Percentiles rank a stretch among this genome's conserved stretches.
Conservation (phyloP, 1,140 invertebrate genomes). For the Metaphire vulgaris region DNA sequence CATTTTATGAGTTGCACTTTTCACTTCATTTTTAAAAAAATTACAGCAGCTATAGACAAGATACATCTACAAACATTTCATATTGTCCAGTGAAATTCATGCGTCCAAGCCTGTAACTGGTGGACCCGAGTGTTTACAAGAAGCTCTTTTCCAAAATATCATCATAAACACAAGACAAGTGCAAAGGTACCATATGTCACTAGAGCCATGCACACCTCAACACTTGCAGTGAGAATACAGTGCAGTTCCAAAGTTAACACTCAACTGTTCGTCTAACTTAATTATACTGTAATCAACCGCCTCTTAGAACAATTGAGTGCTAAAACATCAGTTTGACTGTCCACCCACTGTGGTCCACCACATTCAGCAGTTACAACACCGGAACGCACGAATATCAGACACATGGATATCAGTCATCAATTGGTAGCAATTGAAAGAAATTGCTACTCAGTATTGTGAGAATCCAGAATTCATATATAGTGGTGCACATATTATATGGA, state of each 20-base stretch:
- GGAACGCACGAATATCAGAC: no score
- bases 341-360: background rate
- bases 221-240: background rate
- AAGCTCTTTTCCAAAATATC: slow-evolving; percentile 3
- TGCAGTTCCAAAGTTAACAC: background rate
- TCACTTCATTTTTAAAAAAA: no score
- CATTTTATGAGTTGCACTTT: no score
- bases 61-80: no score
- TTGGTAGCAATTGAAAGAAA: no score
- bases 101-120: background rate
- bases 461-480: background rate
- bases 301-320: background rate
- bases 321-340: background rate
- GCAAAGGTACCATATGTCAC: background rate
- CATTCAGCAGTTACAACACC: no score
- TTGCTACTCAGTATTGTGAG: no score
- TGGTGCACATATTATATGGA: background rate
- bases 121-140: slow-evolving; percentile 1
- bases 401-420: no score
- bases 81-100: background rate
- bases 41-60: no score
- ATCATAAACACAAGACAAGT: slow-evolving; percentile 1
- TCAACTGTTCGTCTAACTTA: background rate
- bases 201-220: background rate
- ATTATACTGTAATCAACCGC: background rate